phyloP scores from a whole-genome alignment of 2,888 invertebrate genomes.

The Leuctra nigra region DNA sequence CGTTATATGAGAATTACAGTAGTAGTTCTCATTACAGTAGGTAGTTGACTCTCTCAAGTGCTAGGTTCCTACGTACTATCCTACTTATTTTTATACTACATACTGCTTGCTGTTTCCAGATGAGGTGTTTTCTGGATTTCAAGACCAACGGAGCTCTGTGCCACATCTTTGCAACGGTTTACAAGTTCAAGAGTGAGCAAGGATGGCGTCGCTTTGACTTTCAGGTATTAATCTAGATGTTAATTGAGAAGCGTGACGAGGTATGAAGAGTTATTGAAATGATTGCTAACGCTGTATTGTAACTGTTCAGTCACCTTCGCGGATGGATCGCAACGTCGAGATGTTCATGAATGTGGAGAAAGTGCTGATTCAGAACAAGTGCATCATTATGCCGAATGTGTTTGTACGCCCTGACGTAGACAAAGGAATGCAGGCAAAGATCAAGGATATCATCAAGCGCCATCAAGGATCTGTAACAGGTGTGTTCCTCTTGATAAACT shows the following conservation, averaged over 20 bases:
- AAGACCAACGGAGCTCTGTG: slow-evolving; percentile 90
- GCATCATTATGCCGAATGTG: slow-evolving; percentile 70
- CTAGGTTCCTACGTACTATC: too few relatives aligned
- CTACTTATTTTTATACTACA: too few relatives aligned
- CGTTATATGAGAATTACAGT: too few relatives aligned
- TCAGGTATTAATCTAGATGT: slow-evolving; percentile 68
- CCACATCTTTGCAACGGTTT: slow-evolving; percentile 88
- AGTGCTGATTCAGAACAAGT: slow-evolving; percentile 71
- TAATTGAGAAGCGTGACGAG: too few relatives aligned
- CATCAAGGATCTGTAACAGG: slow-evolving; percentile 73
- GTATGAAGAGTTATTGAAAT: too few relatives aligned
- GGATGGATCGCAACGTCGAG: slow-evolving; percentile 87
- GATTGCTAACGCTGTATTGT: too few relatives aligned
- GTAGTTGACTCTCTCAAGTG: too few relatives aligned
- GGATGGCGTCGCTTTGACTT: slow-evolving; percentile 93
- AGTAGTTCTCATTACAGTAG: too few relatives aligned
- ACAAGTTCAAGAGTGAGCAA: slow-evolving; percentile 93
- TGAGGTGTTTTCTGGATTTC: slow-evolving; percentile 93
- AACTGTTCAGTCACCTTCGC: slow-evolving; percentile 70
- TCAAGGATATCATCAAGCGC: slow-evolving; percentile 82
- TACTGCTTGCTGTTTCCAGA: slow-evolving; percentile 50
- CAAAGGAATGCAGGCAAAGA: slow-evolving; percentile 65
- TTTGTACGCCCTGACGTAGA: slow-evolving; percentile 82
- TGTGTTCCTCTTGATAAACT: too few relatives aligned
- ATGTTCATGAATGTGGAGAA: slow-evolving; percentile 89